Evolutionary conservation across 2,888 invertebrate species (phyloP).

Genomic region (Eristalis intricaria): DNA sequence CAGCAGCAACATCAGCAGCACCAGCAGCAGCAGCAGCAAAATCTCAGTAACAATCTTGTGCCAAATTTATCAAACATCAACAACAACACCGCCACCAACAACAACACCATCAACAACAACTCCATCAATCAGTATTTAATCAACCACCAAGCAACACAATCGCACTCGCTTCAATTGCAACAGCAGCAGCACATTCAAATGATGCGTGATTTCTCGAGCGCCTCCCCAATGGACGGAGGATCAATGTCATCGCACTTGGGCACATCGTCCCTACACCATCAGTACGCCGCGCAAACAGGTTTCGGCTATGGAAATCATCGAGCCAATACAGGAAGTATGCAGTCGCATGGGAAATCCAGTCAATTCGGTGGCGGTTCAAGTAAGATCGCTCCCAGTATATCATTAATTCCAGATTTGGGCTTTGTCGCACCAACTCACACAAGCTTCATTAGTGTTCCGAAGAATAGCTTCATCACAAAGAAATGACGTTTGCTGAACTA

Average conservation of each 20-base stretch:
- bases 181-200: conserved; percentile 77
- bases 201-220: conserved; percentile 80
- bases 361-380: conserved; percentile 76
- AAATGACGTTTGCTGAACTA: conserved; percentile 81
- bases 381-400: conserved; percentile 81
- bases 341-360: conserved; percentile 67
- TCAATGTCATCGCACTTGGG: conserved; percentile 37
- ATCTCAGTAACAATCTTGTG: conserved; percentile 75
- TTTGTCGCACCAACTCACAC: conserved; percentile 82
- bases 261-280: conserved; percentile 66
- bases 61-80: conserved; percentile 71
- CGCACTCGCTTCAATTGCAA: conserved; percentile 70
- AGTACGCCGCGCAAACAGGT: conserved; percentile 57
- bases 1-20: conserved; percentile 77
- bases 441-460: conserved; percentile 79
- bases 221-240: conserved; percentile 72
- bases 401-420: conserved; percentile 83
- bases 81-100: conserved; percentile 63
- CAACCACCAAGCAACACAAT: conserved; percentile 54
- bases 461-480: conserved; percentile 78
- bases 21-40: conserved; percentile 77
- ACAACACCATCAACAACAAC: conserved; percentile 71
- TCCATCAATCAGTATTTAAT: conserved; percentile 70
- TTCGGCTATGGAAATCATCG: conserved; percentile 67
- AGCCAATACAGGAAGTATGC: conserved; percentile 17